Evolutionary conservation across 2,888 invertebrate species (phyloP), one percentile per base, ranked within the genome.

Genomic region (Apamea epomidion): DNA sequence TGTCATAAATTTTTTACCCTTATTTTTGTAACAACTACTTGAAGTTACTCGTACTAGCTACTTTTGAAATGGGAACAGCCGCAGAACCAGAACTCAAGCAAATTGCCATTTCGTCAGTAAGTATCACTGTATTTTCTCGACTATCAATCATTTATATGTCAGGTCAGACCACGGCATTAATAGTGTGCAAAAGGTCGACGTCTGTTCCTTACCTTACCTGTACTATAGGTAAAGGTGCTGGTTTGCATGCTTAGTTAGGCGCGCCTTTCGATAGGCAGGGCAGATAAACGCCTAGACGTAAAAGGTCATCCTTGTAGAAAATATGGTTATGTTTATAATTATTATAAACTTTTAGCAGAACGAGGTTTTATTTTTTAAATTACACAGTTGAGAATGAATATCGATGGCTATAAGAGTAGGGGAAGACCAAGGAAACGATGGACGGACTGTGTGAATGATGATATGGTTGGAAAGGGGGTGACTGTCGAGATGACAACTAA

Each of bases 121-220:
- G 62, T 65, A n/a, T 42, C 42, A 29, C 29, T 48, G 37, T 3
- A 45, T 85, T 76, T 65, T 82, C 58, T 70, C 29, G 25, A 3
- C 58, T 3, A 83, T 77, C 74, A 51, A 75, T 83, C 58, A 73
- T 84, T 73, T 70, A 37, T 67, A 60, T 76, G 62, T 72, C 73
- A 74, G 62, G 64, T 74, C 54, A 60, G 45, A 18, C 45, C 29
- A 48, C 68, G 51, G 54, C 60, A 73, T 84, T 65, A 69, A 32
- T 14, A 21, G 48, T 71, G 58, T 45, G n/a, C 60, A 60, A 74
- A 86, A 75, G 74, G 75, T 73, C 64, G 45, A 18, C 29, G 54
- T 18, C 65, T 60, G 54, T 64, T 32, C 18, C 29, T 10, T 60
- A 51, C 18, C 2, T 54, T 51, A 51, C 6, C 7, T 75, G 51